Evolutionary conservation across 2,888 invertebrate genomes (phyloP).

Genomic region (Spialia ferax): DNA sequence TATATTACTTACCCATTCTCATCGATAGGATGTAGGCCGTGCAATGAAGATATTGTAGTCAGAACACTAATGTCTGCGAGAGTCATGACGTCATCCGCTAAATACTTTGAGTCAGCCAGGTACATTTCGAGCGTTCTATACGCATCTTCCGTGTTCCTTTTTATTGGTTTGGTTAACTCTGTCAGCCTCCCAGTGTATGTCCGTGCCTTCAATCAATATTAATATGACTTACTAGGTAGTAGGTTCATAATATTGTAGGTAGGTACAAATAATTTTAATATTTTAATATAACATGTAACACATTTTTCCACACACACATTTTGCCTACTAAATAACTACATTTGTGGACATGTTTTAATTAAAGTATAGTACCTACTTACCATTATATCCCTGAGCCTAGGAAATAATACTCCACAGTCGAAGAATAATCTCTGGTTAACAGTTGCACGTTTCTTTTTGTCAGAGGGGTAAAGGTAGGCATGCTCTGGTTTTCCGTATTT

Average conservation of each 20-base stretch:
- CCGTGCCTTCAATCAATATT: slow-evolving; percentile 58
- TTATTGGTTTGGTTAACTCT: slow-evolving; percentile 57
- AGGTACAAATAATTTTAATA: too few species aligned
- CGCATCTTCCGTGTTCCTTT: slow-evolving; percentile 59
- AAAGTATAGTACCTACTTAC: too few species aligned
- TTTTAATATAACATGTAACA: too few species aligned
- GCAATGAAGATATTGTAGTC: slow-evolving; percentile 62
- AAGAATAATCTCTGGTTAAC: slow-evolving; percentile 72
- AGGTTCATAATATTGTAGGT: too few species aligned
- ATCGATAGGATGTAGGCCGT: slow-evolving; percentile 67
- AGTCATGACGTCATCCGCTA: slow-evolving; percentile 68
- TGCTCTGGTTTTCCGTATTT: slow-evolving; percentile 69
- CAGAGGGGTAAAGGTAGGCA: slow-evolving; percentile 63
- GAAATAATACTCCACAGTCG: slow-evolving; percentile 74
- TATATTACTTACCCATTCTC: slow-evolving; percentile 56
- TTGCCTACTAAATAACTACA: too few species aligned
- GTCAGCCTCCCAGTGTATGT: slow-evolving; percentile 66
- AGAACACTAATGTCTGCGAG: slow-evolving; percentile 71
- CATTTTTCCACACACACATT: too few species aligned
- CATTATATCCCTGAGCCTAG: slow-evolving; percentile 72
- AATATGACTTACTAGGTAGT: too few species aligned
- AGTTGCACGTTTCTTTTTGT: slow-evolving; percentile 64
- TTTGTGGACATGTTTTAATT: too few species aligned
- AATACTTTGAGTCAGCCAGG: slow-evolving; percentile 59
- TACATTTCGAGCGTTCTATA: slow-evolving; percentile 71